phyloP scores from a whole-genome alignment of 2,113 vertebrate species.

The Ciconia maguari region DNA sequence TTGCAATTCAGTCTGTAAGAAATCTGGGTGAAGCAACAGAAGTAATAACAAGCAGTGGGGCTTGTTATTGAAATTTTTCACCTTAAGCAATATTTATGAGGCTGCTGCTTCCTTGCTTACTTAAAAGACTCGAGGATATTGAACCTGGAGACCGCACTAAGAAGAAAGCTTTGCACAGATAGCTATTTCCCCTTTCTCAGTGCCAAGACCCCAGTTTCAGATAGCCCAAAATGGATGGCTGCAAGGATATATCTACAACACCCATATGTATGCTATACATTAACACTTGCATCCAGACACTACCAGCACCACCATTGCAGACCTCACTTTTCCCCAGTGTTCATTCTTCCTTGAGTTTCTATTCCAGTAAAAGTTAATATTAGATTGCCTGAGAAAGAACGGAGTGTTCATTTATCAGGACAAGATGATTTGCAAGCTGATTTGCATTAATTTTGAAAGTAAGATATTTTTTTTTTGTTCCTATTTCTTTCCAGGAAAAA shows the following conservation, averaged over 20 bases:
- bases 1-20: not conserved
- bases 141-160: not conserved
- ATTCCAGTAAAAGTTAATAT: not conserved
- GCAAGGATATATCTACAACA: not conserved
- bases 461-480: not conserved
- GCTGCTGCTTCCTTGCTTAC: not conserved
- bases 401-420: not conserved
- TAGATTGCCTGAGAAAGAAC: not conserved
- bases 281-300: not conserved
- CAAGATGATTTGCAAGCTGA: not conserved
- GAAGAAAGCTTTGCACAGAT: not conserved
- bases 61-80: no score
- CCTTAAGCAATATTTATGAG: not conserved
- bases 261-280: accelerated
- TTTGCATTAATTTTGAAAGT: conserved; percentile 11
- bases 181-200: not conserved
- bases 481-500: not conserved
- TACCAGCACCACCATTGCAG: not conserved
- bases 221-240: accelerated
- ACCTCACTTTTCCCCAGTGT: not conserved
- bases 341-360: not conserved
- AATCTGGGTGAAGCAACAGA: not conserved
- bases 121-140: not conserved
- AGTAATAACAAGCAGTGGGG: accelerated
- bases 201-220: not conserved